phyloP scores from a whole-genome alignment of 2,113 vertebrate species.

The Eudyptes chrysolophus region DNA sequence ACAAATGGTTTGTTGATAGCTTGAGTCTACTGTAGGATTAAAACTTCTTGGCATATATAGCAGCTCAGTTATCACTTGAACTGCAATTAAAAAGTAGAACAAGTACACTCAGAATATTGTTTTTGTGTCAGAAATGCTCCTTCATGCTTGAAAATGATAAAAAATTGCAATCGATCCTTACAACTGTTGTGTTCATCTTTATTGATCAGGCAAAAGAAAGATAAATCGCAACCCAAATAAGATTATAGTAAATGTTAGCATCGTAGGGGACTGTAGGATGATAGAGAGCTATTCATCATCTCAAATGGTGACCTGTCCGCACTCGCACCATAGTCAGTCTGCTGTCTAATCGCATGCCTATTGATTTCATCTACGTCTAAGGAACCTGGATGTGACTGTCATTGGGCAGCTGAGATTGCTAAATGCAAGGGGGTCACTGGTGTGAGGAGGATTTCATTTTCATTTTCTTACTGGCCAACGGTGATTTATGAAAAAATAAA shows the following conservation, averaged over 20 bases:
- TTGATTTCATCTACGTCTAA: conserved; percentile 64
- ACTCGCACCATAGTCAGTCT: neutral
- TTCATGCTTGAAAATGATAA: conserved; percentile 78
- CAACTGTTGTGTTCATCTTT: conserved; percentile 84
- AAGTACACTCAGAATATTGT: conserved; percentile 60
- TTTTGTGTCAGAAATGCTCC: conserved; percentile 76
- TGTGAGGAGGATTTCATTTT: conserved; percentile 66
- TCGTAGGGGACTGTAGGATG: conserved; percentile 57
- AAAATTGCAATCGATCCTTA: conserved; percentile 83
- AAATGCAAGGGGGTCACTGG: conserved; percentile 22
- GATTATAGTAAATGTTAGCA: conserved; percentile 75
- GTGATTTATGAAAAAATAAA: conserved; percentile 71
- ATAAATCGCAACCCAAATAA: conserved; percentile 80
- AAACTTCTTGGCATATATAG: conserved; percentile 23
- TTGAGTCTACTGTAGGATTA: conserved; percentile 16
- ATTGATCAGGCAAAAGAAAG: conserved; percentile 82
- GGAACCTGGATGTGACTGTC: conserved; percentile 55
- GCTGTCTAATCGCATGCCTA: conserved; percentile 68
- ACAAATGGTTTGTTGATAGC: conserved; percentile 40
- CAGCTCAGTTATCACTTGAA: conserved; percentile 49
- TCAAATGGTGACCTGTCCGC: conserved; percentile 59
- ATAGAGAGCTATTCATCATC: conserved; percentile 79
- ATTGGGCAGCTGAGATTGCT: conserved; percentile 60
- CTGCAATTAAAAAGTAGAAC: conserved; percentile 57
- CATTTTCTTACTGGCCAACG: conserved; percentile 40